Conservation (phyloP, 2,113 vertebrate species). For the Picathartes gymnocephalus region DNA sequence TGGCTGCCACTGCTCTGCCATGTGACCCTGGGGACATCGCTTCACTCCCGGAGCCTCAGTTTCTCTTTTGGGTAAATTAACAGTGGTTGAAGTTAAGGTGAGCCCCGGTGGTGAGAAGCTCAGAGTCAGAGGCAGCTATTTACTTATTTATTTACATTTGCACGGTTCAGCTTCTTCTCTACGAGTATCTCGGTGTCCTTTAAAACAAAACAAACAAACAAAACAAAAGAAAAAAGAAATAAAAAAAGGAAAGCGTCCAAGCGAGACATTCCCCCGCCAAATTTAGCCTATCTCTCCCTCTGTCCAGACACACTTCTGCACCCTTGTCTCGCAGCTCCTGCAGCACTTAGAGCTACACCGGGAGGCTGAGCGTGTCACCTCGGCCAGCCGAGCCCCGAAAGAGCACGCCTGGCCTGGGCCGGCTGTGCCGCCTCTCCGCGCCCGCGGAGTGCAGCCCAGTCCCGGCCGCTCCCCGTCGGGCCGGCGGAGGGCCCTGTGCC, state of each 20-base stretch:
- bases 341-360: background rate
- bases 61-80: background rate
- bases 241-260: background rate
- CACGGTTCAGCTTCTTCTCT: background rate
- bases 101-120: background rate
- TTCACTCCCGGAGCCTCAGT: background rate
- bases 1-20: background rate
- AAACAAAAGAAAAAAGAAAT: background rate
- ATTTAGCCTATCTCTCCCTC: slow-evolving; percentile 23
- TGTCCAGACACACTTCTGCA: background rate
- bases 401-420: background rate
- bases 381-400: background rate
- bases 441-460: background rate
- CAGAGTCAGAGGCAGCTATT: background rate
- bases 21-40: background rate
- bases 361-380: background rate
- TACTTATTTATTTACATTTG: background rate
- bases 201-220: background rate
- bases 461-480: background rate
- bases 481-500: too few relatives aligned
- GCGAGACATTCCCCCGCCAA: background rate
- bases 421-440: background rate
- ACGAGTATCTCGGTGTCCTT: background rate
- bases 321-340: background rate
- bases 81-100: background rate